Base-by-base conservation (phyloP, 2,888 invertebrate species). In the Metallyticus violacea region DNA sequence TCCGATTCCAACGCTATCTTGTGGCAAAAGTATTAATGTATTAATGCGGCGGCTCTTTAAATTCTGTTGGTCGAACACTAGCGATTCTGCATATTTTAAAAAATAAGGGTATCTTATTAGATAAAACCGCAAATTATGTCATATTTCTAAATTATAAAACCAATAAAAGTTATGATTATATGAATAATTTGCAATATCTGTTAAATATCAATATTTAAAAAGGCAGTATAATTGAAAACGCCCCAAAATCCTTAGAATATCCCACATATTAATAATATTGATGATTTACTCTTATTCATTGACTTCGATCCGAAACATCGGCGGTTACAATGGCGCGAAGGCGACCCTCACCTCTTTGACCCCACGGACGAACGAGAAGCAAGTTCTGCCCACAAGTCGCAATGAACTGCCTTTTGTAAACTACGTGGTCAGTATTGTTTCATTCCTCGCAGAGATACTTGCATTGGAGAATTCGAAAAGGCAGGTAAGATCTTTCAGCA, bases 211-310 rank as follows among this genome's bases (percentile, higher is more conserved):
- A n/a, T n/a, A n/a, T n/a, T n/a, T n/a, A n/a, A n/a, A n/a, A n/a
- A n/a, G n/a, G n/a, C n/a, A n/a, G n/a, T n/a, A n/a, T n/a, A n/a
- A n/a, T n/a, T n/a, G n/a, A n/a, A n/a, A n/a, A n/a, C n/a, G n/a
- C n/a, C n/a, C n/a, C n/a, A n/a, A n/a, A n/a, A n/a, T n/a, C n/a
- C n/a, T n/a, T n/a, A n/a, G 9, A 62, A 62, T 62, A 62, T 62
- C 40, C 3, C 40, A 62, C 15, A 62, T 0, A 62, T 15, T 15
- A 22, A 62, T 22, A n/a, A 62, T 15, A 15, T 9, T 0, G 9
- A 15, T 62, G 40, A 87, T 29, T 77, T 91, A 62, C 15, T 62
- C 40, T 62, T 4, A n/a, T 62, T 15, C 15, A 62, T 15, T 62
- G 40, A 62, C 40, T 9, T 62, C 40, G 9, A 15, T 62, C 40